These are phyloP conservation scores for Lycopodina hypogea DNA, from an alignment of 37 sponge, comb jelly and placozoan genomes.

Conservation along the genomic window DNA sequence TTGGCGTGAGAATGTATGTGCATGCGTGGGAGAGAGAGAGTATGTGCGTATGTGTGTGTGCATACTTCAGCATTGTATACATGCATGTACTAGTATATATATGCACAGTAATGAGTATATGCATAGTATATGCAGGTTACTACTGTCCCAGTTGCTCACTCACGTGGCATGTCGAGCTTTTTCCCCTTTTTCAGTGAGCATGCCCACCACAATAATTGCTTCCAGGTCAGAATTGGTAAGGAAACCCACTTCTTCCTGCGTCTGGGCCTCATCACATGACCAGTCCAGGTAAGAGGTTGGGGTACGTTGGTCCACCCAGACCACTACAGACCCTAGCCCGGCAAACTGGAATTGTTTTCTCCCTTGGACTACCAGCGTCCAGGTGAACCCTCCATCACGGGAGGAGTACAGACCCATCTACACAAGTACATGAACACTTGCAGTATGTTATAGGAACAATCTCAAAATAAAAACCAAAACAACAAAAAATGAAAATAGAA, in stretches of 20 bases:
- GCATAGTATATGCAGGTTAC: no score
- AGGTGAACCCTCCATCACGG: conserved; percentile 66
- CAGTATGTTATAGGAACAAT: no score
- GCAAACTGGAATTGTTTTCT: conserved; percentile 64
- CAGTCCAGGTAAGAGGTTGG: conserved; percentile 23
- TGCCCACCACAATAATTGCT: conserved; percentile 48
- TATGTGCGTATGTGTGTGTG: no score
- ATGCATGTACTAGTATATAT: no score
- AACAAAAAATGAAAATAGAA: no score
- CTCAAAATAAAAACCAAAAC: no score
- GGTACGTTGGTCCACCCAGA: conserved; percentile 12
- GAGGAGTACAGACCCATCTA: conserved; percentile 39
- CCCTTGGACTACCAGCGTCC: conserved; percentile 39
- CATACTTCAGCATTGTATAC: no score
- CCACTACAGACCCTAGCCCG: conserved; percentile 58
- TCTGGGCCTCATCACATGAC: conserved; percentile 72
- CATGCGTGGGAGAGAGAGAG: no score
- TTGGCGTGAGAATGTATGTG: no score
- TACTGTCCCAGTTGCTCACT: conserved; percentile 4
- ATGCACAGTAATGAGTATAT: no score
- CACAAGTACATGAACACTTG: not conserved
- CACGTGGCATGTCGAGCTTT: conserved; percentile 62
- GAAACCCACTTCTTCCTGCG: conserved; percentile 29
- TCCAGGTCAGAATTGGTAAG: not conserved
- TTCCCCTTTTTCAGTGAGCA: conserved; percentile 74